A percentile compares a stretch with the other conserved stretches of the same genome.
Conservation (phyloP, 2,797 vertebrate genomes). For the Heliangelus exortis region DNA sequence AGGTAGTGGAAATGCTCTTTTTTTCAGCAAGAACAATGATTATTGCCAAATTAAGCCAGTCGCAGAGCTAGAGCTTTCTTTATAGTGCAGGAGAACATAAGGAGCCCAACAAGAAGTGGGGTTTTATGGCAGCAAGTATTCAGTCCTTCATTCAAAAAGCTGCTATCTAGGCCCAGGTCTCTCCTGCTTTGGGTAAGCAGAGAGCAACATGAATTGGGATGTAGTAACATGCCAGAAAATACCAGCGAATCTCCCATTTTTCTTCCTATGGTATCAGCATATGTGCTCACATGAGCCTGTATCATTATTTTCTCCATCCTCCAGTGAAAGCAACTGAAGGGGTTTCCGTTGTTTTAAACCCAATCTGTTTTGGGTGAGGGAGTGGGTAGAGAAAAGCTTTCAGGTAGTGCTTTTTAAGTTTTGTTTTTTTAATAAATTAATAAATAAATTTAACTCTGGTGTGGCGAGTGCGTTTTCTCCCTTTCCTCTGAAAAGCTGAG, state of each 20-base stretch:
- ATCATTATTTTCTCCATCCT: not conserved
- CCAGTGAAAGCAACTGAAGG: not conserved
- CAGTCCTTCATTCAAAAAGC: not conserved
- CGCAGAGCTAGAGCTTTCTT: not conserved
- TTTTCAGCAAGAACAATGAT: not conserved
- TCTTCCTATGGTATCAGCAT: not conserved
- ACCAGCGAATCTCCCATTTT: not conserved
- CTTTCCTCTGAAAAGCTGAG: not conserved
- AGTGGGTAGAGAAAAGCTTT: not conserved
- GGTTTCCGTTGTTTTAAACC: not conserved
- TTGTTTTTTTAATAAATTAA: not conserved
- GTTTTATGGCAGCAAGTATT: not conserved
- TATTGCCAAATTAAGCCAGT: constrained; percentile 1
- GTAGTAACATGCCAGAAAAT: not conserved
- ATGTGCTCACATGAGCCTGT: not conserved
- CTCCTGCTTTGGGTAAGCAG: not conserved
- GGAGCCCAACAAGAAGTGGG: not conserved
- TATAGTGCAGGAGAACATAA: not conserved
- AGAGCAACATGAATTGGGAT: not conserved
- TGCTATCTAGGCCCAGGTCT: not conserved
- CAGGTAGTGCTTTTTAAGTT: not conserved
- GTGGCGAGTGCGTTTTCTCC: not conserved
- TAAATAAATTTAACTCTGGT: not conserved
- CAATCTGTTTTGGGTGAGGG: not conserved
- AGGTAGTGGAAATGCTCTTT: not conserved